A percentile compares a stretch with the other conserved stretches of the same genome.
Evolutionary conservation across 2,113 vertebrate genomes (phyloP).

Genomic region (Catagonus wagneri): DNA sequence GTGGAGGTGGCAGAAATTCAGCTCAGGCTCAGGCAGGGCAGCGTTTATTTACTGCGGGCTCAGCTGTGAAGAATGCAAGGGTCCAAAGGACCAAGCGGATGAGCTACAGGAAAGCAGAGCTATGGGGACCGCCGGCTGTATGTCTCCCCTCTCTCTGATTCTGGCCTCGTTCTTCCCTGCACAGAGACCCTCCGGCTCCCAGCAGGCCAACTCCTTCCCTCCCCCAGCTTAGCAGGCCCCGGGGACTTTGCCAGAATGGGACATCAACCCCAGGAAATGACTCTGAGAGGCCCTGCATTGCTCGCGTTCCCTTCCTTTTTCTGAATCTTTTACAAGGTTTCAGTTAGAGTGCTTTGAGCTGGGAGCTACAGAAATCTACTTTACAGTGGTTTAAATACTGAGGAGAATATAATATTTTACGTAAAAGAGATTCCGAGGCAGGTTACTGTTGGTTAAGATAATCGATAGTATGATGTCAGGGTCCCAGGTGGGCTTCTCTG

Average conservation of each 20-base stretch:
- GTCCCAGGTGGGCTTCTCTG: background rate
- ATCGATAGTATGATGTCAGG: background rate
- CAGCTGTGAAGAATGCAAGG: background rate
- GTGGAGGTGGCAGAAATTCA: background rate
- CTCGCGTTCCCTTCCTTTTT: background rate
- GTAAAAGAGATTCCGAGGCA: background rate
- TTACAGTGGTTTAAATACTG: background rate
- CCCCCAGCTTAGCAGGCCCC: background rate
- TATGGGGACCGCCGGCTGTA: background rate
- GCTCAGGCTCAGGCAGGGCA: background rate
- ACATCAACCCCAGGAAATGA: background rate
- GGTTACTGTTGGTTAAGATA: background rate
- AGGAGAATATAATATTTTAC: background rate
- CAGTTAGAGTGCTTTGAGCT: background rate
- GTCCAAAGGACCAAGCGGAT: background rate
- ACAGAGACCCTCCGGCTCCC: background rate
- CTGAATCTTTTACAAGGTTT: conserved; percentile 7
- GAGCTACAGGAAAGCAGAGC: background rate
- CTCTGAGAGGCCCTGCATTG: background rate
- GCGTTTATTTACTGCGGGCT: background rate
- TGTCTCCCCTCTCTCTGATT: background rate
- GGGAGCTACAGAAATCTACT: background rate
- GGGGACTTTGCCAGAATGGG: background rate
- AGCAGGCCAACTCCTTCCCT: background rate
- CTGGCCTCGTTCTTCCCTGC: background rate